Conservation (phyloP, 2,113 vertebrate species). For the Chloroceryle aenea region DNA sequence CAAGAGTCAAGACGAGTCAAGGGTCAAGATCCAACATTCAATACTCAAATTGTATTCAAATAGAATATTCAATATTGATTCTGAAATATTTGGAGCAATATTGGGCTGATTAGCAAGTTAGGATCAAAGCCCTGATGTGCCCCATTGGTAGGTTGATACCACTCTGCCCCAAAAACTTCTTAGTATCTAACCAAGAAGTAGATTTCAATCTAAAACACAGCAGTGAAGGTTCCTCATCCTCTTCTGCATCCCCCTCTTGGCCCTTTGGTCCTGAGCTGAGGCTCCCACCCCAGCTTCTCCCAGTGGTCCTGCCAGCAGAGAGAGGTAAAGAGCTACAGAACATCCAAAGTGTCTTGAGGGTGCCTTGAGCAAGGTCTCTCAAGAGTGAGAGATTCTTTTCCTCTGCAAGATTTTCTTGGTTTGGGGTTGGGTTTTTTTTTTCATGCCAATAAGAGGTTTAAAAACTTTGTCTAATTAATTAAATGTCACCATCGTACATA, state of each 20-base stretch:
- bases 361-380: too few relatives aligned
- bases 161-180: neutral
- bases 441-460: neutral
- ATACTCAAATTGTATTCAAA: too few relatives aligned
- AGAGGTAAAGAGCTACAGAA: conserved; percentile 49
- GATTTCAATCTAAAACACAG: neutral
- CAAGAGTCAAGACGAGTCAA: too few relatives aligned
- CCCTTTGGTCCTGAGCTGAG: neutral
- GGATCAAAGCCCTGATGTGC: neutral
- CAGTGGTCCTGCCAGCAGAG: conserved; percentile 24
- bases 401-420: neutral
- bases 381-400: too few relatives aligned
- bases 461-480: fast-evolving
- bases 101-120: neutral
- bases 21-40: too few relatives aligned
- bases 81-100: neutral
- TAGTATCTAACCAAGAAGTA: fast-evolving
- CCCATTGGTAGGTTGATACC: neutral
- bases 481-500: neutral
- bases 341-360: neutral
- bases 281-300: neutral
- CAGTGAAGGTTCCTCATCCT: fast-evolving
- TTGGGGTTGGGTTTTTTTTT: neutral
- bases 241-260: neutral
- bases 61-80: too few relatives aligned